Evolutionary conservation across 2,797 vertebrate species (phyloP), one percentile per base, ranked within the genome.

Genomic region (Acrossocheilus wenchowensis): DNA sequence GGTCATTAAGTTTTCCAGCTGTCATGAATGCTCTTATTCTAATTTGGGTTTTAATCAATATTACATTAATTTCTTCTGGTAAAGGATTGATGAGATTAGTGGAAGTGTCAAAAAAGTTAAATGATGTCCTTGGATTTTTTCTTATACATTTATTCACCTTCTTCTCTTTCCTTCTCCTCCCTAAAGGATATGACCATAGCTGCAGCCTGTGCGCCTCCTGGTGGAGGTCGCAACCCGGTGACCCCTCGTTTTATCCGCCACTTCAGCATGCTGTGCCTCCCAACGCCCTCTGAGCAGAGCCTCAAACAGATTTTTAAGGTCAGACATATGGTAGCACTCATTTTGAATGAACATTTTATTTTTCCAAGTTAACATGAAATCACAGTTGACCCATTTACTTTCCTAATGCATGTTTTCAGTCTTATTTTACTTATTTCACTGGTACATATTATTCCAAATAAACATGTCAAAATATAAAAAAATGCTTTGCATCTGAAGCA

Each of bases 281-380:
- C 97, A 6, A 95, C 92, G 11, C 96, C 96, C 10, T 97, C 96
- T 0, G 96, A 97, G 62, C 94, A 96, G 80, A 96, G 95, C 90
- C 95, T 97, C 82, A 97, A 97, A 87, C 96, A 96, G 72, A 98
- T 97, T 90, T 97, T 98, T 92, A 95, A 95, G 94, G 96, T 97
- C 41, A 79, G 48, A 57, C 26, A 86, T 62, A 72, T 39, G 62
- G 48, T 81, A 81, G 75, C 64, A 86, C 52, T 78, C 64, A 84
- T 81, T 52, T 9, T 72, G 1, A 60, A 54, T 81, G 12, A 81
- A 45, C n/a, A 8, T 69, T 21, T 68, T 36, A 50, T 45, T 74
- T 81, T 52, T 62, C 87, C 87, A 68, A 81, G 15, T 64, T 23
- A 62, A 64, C 14, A 64, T 64, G 5, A 79, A 80, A 34, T 80